phyloP scores from a whole-genome alignment of 2,113 vertebrate species.

The Pachyramphus minor region DNA sequence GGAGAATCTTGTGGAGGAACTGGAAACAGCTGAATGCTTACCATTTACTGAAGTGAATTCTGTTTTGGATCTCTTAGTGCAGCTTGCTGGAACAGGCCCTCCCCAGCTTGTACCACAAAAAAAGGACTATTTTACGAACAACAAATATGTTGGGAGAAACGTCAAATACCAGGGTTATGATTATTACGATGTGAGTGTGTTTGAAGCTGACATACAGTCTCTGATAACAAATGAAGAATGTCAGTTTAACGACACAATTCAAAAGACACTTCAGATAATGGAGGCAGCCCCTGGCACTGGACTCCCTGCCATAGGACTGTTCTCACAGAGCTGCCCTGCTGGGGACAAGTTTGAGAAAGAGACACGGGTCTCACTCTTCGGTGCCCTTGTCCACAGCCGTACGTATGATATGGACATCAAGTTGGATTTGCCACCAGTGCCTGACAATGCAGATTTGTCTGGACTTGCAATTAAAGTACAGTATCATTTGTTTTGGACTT shows the following conservation, averaged over 20 bases:
- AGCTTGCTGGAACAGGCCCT: slow-evolving; percentile 85
- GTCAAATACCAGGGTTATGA: slow-evolving; percentile 83
- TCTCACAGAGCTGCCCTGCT: slow-evolving; percentile 57
- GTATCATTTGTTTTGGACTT: not conserved
- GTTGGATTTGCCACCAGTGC: slow-evolving; percentile 89
- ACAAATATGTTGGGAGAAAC: slow-evolving; percentile 79
- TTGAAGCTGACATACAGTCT: slow-evolving; percentile 82
- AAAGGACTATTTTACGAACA: slow-evolving; percentile 82
- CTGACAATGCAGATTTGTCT: slow-evolving; percentile 87
- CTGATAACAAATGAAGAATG: slow-evolving; percentile 82
- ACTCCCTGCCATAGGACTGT: slow-evolving; percentile 76
- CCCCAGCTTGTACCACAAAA: slow-evolving; percentile 77
- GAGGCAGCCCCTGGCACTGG: slow-evolving; percentile 87
- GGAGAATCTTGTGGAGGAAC: slow-evolving; percentile 81
- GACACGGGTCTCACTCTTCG: slow-evolving; percentile 87
- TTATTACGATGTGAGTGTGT: slow-evolving; percentile 80
- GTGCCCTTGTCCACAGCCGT: slow-evolving; percentile 89
- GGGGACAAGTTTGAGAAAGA: slow-evolving; percentile 90
- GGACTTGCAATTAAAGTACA: slow-evolving; percentile 90
- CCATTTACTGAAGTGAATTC: slow-evolving; percentile 75
- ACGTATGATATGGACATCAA: slow-evolving; percentile 89
- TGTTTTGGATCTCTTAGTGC: slow-evolving; percentile 85
- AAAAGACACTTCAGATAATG: slow-evolving; percentile 80
- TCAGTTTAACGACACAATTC: slow-evolving; percentile 73
- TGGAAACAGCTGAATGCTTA: slow-evolving; percentile 64